A percentile compares a stretch with the other conserved stretches of the same genome.
phyloP scores from a whole-genome alignment of 2,797 vertebrate species.

The Propithecus perrieri region DNA sequence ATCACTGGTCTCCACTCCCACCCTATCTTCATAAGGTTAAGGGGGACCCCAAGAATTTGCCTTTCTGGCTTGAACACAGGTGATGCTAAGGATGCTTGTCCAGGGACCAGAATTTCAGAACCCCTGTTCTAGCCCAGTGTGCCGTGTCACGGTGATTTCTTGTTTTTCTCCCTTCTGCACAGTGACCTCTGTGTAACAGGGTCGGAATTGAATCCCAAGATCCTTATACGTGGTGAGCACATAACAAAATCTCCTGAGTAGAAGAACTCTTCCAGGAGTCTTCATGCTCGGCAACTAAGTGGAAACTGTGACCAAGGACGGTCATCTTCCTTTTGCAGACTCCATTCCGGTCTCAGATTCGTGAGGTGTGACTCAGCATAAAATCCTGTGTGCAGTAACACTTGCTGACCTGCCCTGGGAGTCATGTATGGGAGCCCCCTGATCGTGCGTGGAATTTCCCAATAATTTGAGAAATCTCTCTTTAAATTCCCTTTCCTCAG shows the following conservation, averaged over 20 bases:
- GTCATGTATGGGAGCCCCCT: background rate
- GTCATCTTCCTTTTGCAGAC: background rate
- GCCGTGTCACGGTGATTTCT: background rate
- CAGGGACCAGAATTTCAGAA: background rate
- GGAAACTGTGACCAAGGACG: background rate
- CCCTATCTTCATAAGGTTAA: background rate
- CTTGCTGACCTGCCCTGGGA: conserved; percentile 17
- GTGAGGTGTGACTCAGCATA: conserved; percentile 44
- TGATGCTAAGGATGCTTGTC: background rate
- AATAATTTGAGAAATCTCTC: conserved; percentile 63
- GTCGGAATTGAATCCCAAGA: background rate
- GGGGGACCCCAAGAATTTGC: background rate
- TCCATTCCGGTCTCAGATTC: background rate
- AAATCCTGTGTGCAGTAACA: background rate
- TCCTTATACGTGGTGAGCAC: background rate
- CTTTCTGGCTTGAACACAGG: background rate
- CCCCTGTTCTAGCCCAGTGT: background rate
- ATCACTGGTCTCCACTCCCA: background rate
- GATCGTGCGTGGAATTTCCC: conserved; percentile 63
- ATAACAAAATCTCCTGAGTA: background rate
- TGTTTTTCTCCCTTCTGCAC: background rate
- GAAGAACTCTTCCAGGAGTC: background rate
- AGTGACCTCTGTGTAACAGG: background rate
- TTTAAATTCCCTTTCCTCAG: conserved; percentile 48
- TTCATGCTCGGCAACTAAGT: background rate